A percentile compares a stretch with the other conserved stretches of the same genome.
Evolutionary conservation across 2,797 vertebrate species (phyloP).

Genomic region (Falco columbarius): DNA sequence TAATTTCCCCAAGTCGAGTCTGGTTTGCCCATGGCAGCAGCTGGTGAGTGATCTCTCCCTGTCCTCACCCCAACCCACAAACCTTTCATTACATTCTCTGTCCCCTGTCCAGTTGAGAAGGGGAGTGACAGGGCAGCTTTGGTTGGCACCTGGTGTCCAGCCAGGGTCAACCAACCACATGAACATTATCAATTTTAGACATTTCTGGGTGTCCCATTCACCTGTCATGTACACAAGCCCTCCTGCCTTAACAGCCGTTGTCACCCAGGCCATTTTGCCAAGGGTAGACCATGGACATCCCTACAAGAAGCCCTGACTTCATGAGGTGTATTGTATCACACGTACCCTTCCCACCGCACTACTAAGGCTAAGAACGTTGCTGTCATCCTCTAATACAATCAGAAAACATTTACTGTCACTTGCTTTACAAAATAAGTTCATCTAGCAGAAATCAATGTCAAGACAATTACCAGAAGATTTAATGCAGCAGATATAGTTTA

Average conservation of each 20-base stretch:
- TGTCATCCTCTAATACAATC: neutral
- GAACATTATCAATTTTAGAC: rapidly evolving
- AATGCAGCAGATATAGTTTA: neutral
- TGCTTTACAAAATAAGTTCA: neutral
- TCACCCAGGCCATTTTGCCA: neutral
- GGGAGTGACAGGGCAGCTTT: neutral
- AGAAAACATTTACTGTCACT: neutral
- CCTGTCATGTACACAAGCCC: neutral
- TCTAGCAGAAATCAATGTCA: neutral
- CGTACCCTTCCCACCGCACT: neutral
- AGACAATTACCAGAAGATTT: neutral
- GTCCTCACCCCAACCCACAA: neutral
- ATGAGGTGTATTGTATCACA: neutral
- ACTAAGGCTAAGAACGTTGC: neutral
- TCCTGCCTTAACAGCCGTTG: neutral
- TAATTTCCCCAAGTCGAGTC: too few species aligned
- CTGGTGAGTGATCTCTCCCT: neutral
- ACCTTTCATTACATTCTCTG: neutral
- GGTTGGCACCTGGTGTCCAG: neutral
- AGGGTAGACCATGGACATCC: neutral
- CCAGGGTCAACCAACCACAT: neutral
- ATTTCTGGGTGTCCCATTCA: neutral
- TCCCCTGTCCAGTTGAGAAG: neutral
- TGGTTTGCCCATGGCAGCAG: too few species aligned
- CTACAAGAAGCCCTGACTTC: neutral